Evolutionary conservation across 53 echinoderm and acorn worm genomes (phyloP).

Genomic region (Antedon mediterranea): DNA sequence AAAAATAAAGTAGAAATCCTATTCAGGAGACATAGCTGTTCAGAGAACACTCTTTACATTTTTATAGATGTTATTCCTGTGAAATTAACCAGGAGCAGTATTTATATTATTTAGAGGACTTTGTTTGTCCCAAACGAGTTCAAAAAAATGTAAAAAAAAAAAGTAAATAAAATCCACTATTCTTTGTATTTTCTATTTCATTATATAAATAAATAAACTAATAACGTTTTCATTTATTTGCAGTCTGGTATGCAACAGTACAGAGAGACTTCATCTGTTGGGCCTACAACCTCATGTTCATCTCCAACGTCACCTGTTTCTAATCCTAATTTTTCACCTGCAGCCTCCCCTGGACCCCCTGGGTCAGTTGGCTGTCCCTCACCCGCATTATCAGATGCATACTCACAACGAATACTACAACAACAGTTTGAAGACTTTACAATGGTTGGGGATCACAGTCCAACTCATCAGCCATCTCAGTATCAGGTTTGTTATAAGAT

Average conservation of each 20-base stretch:
- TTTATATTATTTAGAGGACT: no score
- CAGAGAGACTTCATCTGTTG: slow-evolving; percentile 40
- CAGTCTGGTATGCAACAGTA: slow-evolving; percentile 50
- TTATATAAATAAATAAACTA: neutral
- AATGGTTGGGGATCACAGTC: slow-evolving; percentile 37
- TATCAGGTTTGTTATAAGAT: neutral
- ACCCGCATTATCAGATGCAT: neutral
- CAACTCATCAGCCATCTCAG: neutral
- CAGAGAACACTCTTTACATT: no score
- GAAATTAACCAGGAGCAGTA: no score
- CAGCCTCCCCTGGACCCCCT: slow-evolving; percentile 48
- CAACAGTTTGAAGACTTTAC: slow-evolving; percentile 95
- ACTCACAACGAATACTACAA: slow-evolving; percentile 23
- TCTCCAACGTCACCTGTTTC: slow-evolving; percentile 91
- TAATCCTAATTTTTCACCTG: slow-evolving; percentile 83
- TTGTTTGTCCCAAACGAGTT: no score
- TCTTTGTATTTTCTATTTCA: no score
- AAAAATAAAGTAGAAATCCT: no score
- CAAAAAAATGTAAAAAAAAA: no score
- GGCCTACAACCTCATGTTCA: slow-evolving; percentile 65
- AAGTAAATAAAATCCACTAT: no score
- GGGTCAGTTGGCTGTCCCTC: neutral
- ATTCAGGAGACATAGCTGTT: no score
- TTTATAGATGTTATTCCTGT: no score
- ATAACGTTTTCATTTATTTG: neutral